Percentiles rank a stretch among this genome's conserved stretches.
phyloP scores from a whole-genome alignment of 2,113 vertebrate species.

The Paramormyrops kingsleyae region DNA sequence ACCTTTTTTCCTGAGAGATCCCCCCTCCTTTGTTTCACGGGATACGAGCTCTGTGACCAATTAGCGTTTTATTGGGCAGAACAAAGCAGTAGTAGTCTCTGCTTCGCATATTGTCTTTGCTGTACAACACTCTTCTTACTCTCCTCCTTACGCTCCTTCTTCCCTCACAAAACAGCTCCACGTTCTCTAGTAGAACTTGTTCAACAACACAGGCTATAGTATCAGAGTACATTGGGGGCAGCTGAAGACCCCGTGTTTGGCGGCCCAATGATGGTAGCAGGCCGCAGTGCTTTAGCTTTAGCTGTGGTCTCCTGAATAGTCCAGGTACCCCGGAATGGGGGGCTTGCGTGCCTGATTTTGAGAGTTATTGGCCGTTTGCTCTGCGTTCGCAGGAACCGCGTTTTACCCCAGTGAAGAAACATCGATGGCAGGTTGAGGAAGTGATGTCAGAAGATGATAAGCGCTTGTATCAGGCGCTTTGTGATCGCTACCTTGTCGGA shows the following conservation, averaged over 20 bases:
- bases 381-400: not conserved
- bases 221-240: not conserved
- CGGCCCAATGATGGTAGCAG: conserved; percentile 4
- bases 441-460: not conserved
- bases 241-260: conserved; percentile 9
- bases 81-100: conserved; percentile 29
- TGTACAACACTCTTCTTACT: conserved; percentile 23
- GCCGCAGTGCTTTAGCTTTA: not conserved
- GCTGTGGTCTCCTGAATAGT: not conserved
- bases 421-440: not conserved
- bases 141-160: not conserved
- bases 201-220: conserved; percentile 24
- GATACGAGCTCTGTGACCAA: conserved; percentile 50
- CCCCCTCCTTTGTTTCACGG: conserved; percentile 36
- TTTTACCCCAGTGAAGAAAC: not conserved
- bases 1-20: conserved; percentile 30
- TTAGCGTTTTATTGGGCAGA: conserved; percentile 43
- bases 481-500: not conserved
- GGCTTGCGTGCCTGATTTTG: too few relatives aligned
- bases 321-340: not conserved
- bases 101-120: conserved; percentile 24
- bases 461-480: not conserved
- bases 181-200: conserved; percentile 31
- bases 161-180: conserved; percentile 30
- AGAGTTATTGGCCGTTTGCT: not conserved